Evolutionary conservation across 1,140 invertebrate species (phyloP).

Genomic region (Nixonia krombeini): DNA sequence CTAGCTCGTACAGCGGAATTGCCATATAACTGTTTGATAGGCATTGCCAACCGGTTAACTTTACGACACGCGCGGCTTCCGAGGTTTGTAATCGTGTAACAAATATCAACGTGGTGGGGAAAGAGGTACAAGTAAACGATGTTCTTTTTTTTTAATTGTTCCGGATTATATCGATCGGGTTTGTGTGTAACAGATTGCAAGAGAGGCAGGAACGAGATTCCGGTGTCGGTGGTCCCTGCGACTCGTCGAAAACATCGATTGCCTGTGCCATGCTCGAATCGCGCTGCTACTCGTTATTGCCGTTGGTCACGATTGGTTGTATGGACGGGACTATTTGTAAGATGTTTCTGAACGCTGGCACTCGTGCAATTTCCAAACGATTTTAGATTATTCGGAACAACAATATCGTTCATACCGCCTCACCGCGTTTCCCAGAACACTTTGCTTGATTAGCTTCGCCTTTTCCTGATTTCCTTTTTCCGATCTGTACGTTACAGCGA

Average conservation of each 20-base stretch:
- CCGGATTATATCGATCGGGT: conserved; percentile 21
- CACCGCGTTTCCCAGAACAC: no score
- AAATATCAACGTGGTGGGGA: background rate
- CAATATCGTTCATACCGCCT: no score
- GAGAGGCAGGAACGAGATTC: no score
- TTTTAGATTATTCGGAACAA: no score
- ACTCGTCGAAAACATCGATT: conserved; percentile 20
- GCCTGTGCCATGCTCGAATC: conserved; percentile 23
- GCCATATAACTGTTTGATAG: conserved; percentile 8
- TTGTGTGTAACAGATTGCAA: no score
- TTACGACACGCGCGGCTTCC: background rate
- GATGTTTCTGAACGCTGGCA: conserved; percentile 4
- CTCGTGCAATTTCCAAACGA: conserved; percentile 20
- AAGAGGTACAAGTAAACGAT: no score
- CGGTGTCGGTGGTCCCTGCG: conserved; percentile 2
- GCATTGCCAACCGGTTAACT: conserved; percentile 1
- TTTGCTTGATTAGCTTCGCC: no score
- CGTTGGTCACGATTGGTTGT: conserved; percentile 39
- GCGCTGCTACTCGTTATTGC: conserved; percentile 27
- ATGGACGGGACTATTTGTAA: conserved; percentile 16
- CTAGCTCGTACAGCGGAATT: conserved; percentile 13
- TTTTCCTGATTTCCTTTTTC: no score
- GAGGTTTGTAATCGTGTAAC: background rate
- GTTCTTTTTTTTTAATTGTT: conserved; percentile 16
- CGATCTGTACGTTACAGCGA: no score